A percentile compares a stretch with the other conserved stretches of the same genome.
These are phyloP conservation scores for Copsychus sechellarum DNA, from an alignment of 2,113 vertebrate genomes.

Conservation along the genomic window DNA sequence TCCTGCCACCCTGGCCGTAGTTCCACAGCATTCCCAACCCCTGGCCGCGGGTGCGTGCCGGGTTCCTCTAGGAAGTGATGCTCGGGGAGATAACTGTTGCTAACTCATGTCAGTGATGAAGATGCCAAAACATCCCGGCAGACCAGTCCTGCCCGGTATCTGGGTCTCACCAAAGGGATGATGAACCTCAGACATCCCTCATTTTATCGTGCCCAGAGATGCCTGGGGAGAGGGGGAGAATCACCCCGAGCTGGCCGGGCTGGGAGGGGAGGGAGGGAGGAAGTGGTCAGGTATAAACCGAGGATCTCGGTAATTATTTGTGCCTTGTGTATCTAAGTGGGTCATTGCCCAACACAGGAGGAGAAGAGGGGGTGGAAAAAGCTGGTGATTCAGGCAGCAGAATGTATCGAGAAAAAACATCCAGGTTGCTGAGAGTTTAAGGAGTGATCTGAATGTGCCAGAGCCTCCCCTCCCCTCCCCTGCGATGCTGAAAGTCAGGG, in stretches of 20 bases:
- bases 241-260: background rate
- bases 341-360: constrained; percentile 23
- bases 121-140: background rate
- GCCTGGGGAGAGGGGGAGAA: background rate
- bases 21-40: background rate
- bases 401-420: background rate
- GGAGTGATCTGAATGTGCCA: background rate
- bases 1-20: background rate
- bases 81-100: constrained; percentile 16
- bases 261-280: constrained; percentile 17
- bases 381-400: constrained; percentile 28
- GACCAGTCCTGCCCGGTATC: constrained; percentile 26
- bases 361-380: constrained; percentile 14
- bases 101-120: background rate
- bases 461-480: background rate
- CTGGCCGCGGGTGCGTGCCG: background rate
- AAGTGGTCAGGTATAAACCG: constrained; percentile 29
- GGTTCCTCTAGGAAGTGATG: background rate
- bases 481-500: background rate
- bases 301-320: constrained; percentile 38
- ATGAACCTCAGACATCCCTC: background rate
- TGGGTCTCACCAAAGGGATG: constrained; percentile 26
- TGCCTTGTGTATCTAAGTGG: background rate
- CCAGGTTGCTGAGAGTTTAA: background rate
- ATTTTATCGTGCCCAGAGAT: background rate